Conservation (phyloP, 1,140 invertebrate species). For the Papilio polytes region DNA sequence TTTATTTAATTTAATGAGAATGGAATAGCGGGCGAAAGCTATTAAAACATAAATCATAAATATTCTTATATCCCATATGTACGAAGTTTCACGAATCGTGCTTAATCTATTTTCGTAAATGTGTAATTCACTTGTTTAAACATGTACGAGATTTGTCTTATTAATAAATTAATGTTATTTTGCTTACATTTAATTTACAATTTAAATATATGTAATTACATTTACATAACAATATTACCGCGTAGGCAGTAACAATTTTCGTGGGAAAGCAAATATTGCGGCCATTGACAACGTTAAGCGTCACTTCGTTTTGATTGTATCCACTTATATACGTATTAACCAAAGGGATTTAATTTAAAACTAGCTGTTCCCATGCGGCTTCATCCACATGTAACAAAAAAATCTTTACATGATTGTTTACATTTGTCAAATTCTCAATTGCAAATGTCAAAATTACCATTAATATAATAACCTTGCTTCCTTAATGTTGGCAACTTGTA, state of each 20-base stretch:
- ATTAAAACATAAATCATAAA: too few relatives aligned
- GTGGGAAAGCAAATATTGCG: background rate
- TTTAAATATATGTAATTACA: conserved; percentile 7
- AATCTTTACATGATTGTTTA: too few relatives aligned
- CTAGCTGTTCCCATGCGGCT: too few relatives aligned
- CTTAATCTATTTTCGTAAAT: background rate
- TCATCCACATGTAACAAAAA: too few relatives aligned
- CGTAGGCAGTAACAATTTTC: background rate
- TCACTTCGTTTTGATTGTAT: conserved; percentile 10
- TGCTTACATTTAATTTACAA: conserved; percentile 11
- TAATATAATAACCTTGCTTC: too few relatives aligned
- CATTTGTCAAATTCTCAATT: too few relatives aligned
- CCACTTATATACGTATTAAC: background rate
- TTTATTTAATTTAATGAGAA: too few relatives aligned
- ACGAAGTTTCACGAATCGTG: too few relatives aligned
- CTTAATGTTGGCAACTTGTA: too few relatives aligned
- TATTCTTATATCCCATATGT: too few relatives aligned
- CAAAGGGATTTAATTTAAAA: background rate
- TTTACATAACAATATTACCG: background rate
- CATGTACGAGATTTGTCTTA: background rate
- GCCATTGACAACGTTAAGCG: background rate
- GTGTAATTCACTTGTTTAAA: background rate
- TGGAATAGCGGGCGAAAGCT: too few relatives aligned
- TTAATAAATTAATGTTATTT: background rate
- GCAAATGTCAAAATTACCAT: too few relatives aligned